Percentiles rank a stretch among this genome's conserved stretches.
These are phyloP conservation scores for Henricia sp. DNA, from an alignment of 53 echinoderm and acorn worm species.

Conservation along the genomic window DNA sequence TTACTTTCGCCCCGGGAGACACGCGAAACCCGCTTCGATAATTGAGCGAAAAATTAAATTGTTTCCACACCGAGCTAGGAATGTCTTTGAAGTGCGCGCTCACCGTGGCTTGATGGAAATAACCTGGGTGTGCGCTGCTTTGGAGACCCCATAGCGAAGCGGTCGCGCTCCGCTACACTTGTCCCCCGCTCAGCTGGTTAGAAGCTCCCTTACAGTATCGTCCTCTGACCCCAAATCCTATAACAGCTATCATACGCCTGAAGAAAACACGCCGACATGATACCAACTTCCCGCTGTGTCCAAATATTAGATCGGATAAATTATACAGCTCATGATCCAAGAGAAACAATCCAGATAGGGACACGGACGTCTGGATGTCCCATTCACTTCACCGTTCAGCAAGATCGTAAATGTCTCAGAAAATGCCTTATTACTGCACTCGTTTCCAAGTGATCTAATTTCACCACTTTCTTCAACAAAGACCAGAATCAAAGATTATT, in stretches of 20 bases:
- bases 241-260: slow-evolving; percentile 19
- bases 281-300: slow-evolving; percentile 51
- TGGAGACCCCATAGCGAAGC: slow-evolving; percentile 54
- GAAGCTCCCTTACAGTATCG: slow-evolving; percentile 33
- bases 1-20: slow-evolving; percentile 72
- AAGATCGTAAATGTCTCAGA: too few species aligned
- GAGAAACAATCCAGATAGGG: too few species aligned
- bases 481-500: too few species aligned
- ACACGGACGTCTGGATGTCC: too few species aligned
- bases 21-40: slow-evolving; percentile 70
- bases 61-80: slow-evolving; percentile 70
- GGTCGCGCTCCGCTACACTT: slow-evolving; percentile 61
- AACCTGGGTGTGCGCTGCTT: slow-evolving; percentile 57
- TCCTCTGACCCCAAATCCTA: slow-evolving; percentile 55
- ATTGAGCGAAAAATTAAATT: slow-evolving; percentile 90
- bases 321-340: too few species aligned
- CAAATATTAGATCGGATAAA: slow-evolving; percentile 23
- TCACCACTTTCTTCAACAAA: background rate
- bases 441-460: too few species aligned
- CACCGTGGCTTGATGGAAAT: slow-evolving; percentile 58
- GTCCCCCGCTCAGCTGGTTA: slow-evolving; percentile 36
- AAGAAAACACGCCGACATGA: slow-evolving; percentile 36
- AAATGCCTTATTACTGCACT: too few species aligned
- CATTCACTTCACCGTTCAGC: too few species aligned
- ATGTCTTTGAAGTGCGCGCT: slow-evolving; percentile 56